Base-by-base conservation (phyloP, 2,113 vertebrate genomes). In the Podarcis muralis region DNA sequence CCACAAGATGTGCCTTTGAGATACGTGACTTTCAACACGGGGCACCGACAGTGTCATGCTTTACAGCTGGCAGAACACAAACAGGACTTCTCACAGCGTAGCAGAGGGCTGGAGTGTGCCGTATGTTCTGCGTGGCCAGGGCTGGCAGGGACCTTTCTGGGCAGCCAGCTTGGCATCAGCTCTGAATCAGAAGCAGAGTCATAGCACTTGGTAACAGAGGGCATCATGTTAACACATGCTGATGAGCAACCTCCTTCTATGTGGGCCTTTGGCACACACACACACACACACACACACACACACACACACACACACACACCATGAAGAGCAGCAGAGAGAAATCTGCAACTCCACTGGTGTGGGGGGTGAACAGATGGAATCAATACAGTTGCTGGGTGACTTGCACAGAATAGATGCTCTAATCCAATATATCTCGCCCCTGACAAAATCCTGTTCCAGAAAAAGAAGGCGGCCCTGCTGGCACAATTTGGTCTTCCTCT, bases 81-180 rank as follows among this genome's bases (percentile, higher is more conserved):
- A 22, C 75, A 30, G 27, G 27, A n/a, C 79, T 4, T 0, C 59
- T 0, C 88, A 78, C 13, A 0, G 40, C 6, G 68, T 6, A 57
- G 0, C 0, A 59, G 3, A 7, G 11, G 74, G 85, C 59, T 0
- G 25, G 78, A 16, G 3, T 0, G 66, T 84, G 82, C 40, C 9
- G 3, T 32, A 4, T 0, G 2, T 1, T 1, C 40, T 71, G 72
- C 35, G 35, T 27, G 77, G 77, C 77, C 27, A 15, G 40, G 77
- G 25, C 43, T 79, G 23, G 25, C 77, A 79, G 77, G 15, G 43
- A 30, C 77, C 43, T 79, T 79, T 48, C 43, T 48, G 9, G 27
- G 30, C 43, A 35, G 72, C 72, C 72, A 74, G 72, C 35, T 74
- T 74, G 72, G n/a, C 72, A 74, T 15, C n/a, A 74, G 32, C 32